Conservation (phyloP, 2,888 invertebrate species). For the Dicranocentrus wangi region DNA sequence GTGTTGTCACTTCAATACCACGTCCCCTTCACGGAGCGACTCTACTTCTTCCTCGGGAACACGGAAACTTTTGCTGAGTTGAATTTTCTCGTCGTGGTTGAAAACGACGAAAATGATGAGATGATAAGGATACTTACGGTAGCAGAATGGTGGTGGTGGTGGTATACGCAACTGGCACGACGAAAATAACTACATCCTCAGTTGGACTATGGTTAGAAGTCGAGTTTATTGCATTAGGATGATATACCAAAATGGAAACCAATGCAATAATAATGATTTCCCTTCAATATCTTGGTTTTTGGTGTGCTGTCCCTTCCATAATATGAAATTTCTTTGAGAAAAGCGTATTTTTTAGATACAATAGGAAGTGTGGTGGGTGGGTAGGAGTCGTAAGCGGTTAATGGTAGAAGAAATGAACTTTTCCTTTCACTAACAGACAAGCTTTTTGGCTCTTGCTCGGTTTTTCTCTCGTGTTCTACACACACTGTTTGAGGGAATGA, state of each 20-base stretch:
- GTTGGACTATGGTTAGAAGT: too few species aligned
- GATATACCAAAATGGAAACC: constrained; percentile 9
- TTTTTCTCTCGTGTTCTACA: neutral
- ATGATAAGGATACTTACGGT: neutral
- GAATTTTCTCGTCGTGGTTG: constrained; percentile 22
- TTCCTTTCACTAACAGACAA: neutral
- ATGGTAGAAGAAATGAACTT: constrained; percentile 1
- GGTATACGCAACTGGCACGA: too few species aligned
- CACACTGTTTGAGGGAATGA: neutral
- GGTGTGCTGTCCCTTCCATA: too few species aligned
- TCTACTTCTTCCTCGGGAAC: neutral
- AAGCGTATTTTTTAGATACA: constrained; percentile 12
- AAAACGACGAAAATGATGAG: constrained; percentile 35
- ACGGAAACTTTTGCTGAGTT: neutral
- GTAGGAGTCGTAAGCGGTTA: too few species aligned
- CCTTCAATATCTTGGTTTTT: constrained; percentile 1
- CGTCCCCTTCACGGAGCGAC: neutral
- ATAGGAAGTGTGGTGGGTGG: too few species aligned
- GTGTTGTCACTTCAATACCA: constrained; percentile 12
- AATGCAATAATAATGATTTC: constrained; percentile 35
- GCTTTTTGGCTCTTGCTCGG: neutral
- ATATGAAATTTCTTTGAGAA: neutral
- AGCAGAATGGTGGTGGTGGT: neutral
- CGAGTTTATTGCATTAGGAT: too few species aligned
- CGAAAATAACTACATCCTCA: too few species aligned